Base-by-base conservation (phyloP, 2,888 invertebrate genomes). In the Tortricodes alternella region DNA sequence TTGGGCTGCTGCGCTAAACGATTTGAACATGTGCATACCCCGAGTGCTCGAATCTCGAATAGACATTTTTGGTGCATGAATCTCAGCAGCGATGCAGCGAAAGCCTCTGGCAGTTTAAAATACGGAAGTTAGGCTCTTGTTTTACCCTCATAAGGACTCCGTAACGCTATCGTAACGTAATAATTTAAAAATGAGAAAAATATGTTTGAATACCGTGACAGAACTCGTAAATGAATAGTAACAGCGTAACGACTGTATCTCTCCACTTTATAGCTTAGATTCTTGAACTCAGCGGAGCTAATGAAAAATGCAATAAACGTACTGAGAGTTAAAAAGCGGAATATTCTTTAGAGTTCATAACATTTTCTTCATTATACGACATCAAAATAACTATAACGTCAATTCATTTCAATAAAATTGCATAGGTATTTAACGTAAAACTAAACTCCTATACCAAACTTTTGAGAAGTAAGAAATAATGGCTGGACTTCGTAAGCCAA, bases 41-140 rank as follows among this genome's bases (percentile, higher is more conserved):
- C 67, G 70, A 66, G 66, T 60, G 53, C 51, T 60, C 70, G 59
- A 62, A 67, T 66, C 51, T 60, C 70, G 59, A 62, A 67, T 66
- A 71, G 74, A 78, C 78, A 84, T 85, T 83, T 85, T 85, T 80
- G 78, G 79, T 74, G 80, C 80, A 80, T 80, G 77, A 82, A 83
- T 80, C 80, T 80, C 71, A 64, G 65, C 41, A 37, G 53, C 23
- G 38, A 38, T 46, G 59, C 56, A 41, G 38, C 27, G 39, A 41
- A 32, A 34, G 18, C n/a, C n/a, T n/a, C 19, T 32, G 38, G 32
- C 15, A n/a, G 38, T 23, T 46, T 34, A n/a, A 39, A 38, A 46
- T 19, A 4, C 1, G 0, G 5, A 29, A 29, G 11, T 29, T 5
- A n/a, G 3, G 21, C 21, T 5, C 29, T 11, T n/a, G 1, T n/a